Percentiles rank a stretch among this genome's conserved stretches.
Evolutionary conservation across 2,888 invertebrate genomes (phyloP).

Genomic region (Onchidella celtica): DNA sequence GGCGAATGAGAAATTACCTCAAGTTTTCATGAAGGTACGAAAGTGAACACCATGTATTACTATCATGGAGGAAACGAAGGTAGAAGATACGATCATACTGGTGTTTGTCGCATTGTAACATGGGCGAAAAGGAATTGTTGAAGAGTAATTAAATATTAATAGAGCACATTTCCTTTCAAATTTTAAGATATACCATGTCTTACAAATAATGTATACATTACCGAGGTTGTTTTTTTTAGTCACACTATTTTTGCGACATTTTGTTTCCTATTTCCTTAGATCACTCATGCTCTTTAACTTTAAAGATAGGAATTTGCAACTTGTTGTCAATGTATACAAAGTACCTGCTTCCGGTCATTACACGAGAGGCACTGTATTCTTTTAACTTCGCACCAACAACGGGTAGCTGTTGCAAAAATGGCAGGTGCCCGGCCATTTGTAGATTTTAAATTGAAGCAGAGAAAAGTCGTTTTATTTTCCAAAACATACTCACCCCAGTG

Average conservation of each 20-base stretch:
- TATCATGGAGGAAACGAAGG: too few species aligned
- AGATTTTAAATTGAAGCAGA: slow-evolving; percentile 72
- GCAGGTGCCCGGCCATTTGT: slow-evolving; percentile 76
- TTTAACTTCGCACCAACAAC: too few species aligned
- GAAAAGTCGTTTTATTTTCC: slow-evolving; percentile 74
- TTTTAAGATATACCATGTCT: neutral
- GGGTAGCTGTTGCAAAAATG: slow-evolving; percentile 36
- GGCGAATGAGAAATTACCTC: too few species aligned
- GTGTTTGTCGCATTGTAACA: too few species aligned
- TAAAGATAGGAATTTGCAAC: neutral
- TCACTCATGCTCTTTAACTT: neutral
- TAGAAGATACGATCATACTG: too few species aligned
- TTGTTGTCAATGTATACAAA: slow-evolving; percentile 40
- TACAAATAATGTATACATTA: neutral
- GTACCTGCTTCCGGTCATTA: neutral
- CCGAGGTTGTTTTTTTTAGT: neutral
- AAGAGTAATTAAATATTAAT: neutral
- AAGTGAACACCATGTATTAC: too few species aligned
- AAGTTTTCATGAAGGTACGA: too few species aligned
- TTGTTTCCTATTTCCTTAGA: too few species aligned
- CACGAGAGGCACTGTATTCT: too few species aligned
- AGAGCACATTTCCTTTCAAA: neutral
- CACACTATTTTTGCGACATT: neutral
- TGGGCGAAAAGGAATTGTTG: too few species aligned
- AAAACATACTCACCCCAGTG: slow-evolving; percentile 73